Conservation (phyloP, 2,888 invertebrate species). For the Drosophila anceps region DNA sequence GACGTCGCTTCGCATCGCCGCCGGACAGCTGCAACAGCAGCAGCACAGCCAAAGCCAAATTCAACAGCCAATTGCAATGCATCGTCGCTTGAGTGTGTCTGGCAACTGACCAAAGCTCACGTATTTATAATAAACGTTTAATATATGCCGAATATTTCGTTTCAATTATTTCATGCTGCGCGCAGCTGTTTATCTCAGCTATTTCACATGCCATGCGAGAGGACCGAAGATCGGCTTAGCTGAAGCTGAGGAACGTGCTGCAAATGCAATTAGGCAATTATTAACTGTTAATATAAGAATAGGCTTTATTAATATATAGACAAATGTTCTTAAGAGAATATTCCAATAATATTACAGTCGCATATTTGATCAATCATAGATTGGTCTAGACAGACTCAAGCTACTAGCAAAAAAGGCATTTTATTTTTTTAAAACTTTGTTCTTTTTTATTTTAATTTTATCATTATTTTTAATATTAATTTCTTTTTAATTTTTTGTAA, state of each 20-base stretch:
- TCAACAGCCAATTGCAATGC: slow-evolving; percentile 38
- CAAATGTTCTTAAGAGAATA: background rate
- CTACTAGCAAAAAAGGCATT: background rate
- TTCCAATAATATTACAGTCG: background rate
- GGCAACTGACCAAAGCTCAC: background rate
- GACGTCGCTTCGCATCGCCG: slow-evolving; percentile 24
- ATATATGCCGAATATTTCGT: background rate
- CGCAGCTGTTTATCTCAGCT: slow-evolving; percentile 28
- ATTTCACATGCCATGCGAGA: slow-evolving; percentile 2
- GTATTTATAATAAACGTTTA: slow-evolving; percentile 35
- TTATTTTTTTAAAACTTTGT: no score
- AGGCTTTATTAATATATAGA: background rate
- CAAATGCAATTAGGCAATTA: background rate
- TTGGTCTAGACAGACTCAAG: background rate
- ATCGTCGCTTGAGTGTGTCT: slow-evolving; percentile 20
- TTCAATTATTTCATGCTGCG: background rate
- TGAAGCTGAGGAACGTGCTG: slow-evolving; percentile 28
- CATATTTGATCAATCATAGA: background rate
- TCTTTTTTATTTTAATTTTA: no score
- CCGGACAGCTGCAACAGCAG: slow-evolving; percentile 12
- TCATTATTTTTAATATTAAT: no score
- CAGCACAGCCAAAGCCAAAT: slow-evolving; percentile 3
- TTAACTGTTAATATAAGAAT: background rate
- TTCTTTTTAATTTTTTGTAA: no score
- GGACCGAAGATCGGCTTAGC: slow-evolving; percentile 2